Conservation (phyloP, 2,888 invertebrate genomes). For the Phengaris arion region DNA sequence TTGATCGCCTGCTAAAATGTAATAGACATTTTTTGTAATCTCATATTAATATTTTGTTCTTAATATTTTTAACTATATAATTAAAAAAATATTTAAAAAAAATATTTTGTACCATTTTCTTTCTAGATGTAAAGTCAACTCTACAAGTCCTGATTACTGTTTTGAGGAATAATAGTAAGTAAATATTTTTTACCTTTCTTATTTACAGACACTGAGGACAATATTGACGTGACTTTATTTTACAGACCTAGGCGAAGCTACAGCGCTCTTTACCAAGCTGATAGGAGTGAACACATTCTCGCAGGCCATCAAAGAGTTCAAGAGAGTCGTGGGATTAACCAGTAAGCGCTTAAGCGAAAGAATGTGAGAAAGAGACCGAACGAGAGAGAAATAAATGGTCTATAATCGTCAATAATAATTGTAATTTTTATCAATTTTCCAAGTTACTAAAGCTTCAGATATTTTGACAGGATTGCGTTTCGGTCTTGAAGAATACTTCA, state of each 20-base stretch:
- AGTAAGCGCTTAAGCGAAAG: too few species aligned
- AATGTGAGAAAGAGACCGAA: too few species aligned
- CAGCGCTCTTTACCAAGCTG: slow-evolving; percentile 33
- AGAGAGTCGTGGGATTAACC: slow-evolving; percentile 32
- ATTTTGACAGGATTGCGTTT: neutral
- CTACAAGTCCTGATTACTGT: slow-evolving; percentile 46
- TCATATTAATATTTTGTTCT: too few species aligned
- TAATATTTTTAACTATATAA: too few species aligned
- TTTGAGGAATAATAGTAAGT: slow-evolving; percentile 52
- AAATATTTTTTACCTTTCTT: neutral
- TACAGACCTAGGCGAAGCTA: slow-evolving; percentile 54
- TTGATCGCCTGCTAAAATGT: too few species aligned
- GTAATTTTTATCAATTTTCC: too few species aligned
- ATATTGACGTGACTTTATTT: slow-evolving; percentile 14
- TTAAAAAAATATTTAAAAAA: too few species aligned
- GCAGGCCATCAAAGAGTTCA: slow-evolving; percentile 33
- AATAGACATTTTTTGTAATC: too few species aligned
- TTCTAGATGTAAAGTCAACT: slow-evolving; percentile 55
- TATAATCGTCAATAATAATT: too few species aligned
- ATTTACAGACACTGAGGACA: neutral
- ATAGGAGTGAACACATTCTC: slow-evolving; percentile 33
- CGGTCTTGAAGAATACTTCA: neutral
- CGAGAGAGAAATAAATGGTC: too few species aligned
- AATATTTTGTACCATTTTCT: neutral
- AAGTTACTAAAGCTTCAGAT: too few species aligned